Base-by-base conservation (phyloP, 2,113 vertebrate species). In the Pycnonotus jocosus region DNA sequence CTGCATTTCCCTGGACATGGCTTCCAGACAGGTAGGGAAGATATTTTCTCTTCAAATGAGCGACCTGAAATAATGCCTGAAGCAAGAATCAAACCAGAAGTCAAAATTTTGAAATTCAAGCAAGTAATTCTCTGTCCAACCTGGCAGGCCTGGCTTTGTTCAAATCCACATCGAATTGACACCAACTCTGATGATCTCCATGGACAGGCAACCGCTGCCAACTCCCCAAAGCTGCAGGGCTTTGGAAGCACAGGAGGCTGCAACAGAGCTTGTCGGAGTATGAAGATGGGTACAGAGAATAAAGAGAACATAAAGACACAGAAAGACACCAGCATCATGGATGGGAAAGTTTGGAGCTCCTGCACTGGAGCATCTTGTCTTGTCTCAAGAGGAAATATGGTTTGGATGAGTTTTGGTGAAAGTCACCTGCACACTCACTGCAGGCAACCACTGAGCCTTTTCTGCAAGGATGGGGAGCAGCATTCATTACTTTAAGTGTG, bases 51-150 rank as follows among this genome's bases (percentile, higher is more conserved):
- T 92, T 80, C 77, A 88, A 42, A 84, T 56, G 15, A 40, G 18
- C 60, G 33, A 83, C 68, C 51, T 91, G 57, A 91, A 93, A 85
- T 80, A 66, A 69, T 9, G 88, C 92, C 74, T 56, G 86, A 73
- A 93, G 83, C 79, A 79, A 78, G n/a, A 82, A 94, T 93, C 68
- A 89, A 95, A 88, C 12, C 61, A 85, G 65, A 88, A 88, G 65
- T 48, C 82, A 88, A 78, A 71, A 84, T 76, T 76, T 18, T 83
- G 56, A 91, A 93, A 95, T 90, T 73, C 68, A 89, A 78, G 83
- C 37, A 92, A 92, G 65, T 64, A 92, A 92, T 48, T 79, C 47
- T 68, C 83, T 84, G 91, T 90, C 88, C 88, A 87, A 38, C 15
- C 58, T 84, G 61, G 65, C 65, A 74, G 14, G 21, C 58, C 53